These are phyloP conservation scores for Sciaenops ocellatus DNA, from an alignment of 2,797 vertebrate species.

Conservation along the genomic window DNA sequence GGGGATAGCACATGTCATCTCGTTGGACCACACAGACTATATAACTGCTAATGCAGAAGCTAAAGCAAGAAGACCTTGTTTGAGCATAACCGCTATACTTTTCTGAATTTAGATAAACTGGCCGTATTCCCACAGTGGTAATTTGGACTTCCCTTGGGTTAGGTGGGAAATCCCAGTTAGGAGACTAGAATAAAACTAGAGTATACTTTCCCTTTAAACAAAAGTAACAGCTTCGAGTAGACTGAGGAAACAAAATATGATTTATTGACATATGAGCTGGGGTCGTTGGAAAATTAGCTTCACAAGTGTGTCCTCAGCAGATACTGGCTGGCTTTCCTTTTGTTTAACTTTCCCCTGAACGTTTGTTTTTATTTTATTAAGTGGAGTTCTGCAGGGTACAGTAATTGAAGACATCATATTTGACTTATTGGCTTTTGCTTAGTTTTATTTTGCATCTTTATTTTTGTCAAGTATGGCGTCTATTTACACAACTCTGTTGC, in stretches of 20 bases:
- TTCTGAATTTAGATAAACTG: constrained; percentile 24
- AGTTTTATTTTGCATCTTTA: too few species aligned
- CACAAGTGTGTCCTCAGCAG: not conserved
- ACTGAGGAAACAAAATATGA: not conserved
- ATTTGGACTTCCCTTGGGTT: constrained; percentile 15
- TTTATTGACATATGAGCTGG: not conserved
- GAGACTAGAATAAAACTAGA: not conserved
- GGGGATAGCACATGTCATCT: constrained; percentile 47
- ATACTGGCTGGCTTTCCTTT: not conserved
- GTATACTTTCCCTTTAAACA: not conserved
- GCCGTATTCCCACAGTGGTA: constrained; percentile 13
- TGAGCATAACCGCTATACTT: constrained; percentile 26
- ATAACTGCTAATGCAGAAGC: constrained; percentile 15
- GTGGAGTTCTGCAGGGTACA: not conserved
- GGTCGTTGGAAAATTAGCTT: not conserved
- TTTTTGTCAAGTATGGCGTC: not conserved
- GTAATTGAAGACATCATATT: not conserved
- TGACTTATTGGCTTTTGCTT: not conserved
- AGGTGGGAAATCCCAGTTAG: not conserved
- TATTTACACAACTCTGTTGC: not conserved
- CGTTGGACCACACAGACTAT: constrained; percentile 42
- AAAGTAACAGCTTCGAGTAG: constrained; percentile 1
- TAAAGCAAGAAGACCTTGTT: constrained; percentile 25
- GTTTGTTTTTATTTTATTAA: not conserved
- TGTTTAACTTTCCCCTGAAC: not conserved